Evolutionary conservation across 1,140 invertebrate species (phyloP), one percentile per base, ranked within the genome.

Genomic region (Eueides isabella): DNA sequence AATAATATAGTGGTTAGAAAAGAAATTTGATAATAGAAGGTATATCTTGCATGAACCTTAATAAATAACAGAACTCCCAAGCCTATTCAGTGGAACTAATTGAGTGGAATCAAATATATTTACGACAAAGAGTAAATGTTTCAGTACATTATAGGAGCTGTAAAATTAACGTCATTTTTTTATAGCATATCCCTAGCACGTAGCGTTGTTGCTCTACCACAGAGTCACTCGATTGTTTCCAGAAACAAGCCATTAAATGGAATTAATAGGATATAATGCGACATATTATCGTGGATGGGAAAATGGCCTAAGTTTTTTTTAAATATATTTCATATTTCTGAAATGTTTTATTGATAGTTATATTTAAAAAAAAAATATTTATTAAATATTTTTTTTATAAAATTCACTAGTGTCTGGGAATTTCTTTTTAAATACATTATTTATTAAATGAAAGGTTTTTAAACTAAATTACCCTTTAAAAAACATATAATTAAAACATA

Each of bases 161-260:
- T 71, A 74, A 81, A 67, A 79, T 85, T 76, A 80, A 84, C 74
- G 82, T 84, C 80, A 78, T 74, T 75, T 72, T 80, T 85, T 76
- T 84, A 83, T 66, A 74, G 67, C 71, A 70, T 29, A 71, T 82
- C 76, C 75, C 71, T 78, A 62, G 48, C 84, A 81, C 68, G 65
- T 77, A 79, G 82, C 68, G 63, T 73, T 78, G 83, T 83, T 81
- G 79, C 71, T 80, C 80, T 80, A 85, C 85, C 83, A 77, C 23
- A 26, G 23, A 55, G 48, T 26, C 85, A 81, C 73, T 81, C 80
- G 61, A 87, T 85, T 78, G 80, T 82, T 84, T 80, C 71, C 80
- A 82, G 81, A 83, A 83, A 84, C 79, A 81, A 44, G 66, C 76
- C 76, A 81, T 88, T 79, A 84, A 86, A 80, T 31, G 12, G 19